Base-by-base conservation (phyloP, 2,797 vertebrate species). In the Clarias platycephalus region DNA sequence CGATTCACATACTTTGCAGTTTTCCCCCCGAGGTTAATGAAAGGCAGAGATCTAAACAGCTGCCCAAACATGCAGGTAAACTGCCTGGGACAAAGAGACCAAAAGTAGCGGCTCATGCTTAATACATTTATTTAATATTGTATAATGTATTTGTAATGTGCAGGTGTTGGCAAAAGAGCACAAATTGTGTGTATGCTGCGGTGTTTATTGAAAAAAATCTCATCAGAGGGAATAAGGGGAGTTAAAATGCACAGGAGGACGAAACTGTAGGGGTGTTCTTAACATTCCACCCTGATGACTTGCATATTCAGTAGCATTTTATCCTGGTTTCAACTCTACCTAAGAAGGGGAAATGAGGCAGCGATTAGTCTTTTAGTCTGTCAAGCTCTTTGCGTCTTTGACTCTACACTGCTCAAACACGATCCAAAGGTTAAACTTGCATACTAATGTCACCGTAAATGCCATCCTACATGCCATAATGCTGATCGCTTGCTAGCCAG, bases 11-110 rank as follows among this genome's bases (percentile, higher is more conserved):
- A 82, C 67, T 74, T 63, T 74, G 80, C 75, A 84, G 64, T 84
- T 87, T 85, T 6, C 5, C 44, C 57, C 90, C 9, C n/a, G n/a
- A 63, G 76, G 71, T 83, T 76, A 80, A 82, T 37, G 22, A 82
- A 78, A 81, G 71, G 67, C 85, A 72, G 71, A 62, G 71, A 78
- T 70, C 70, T 81, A 28, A 85, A 24, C n/a, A 26, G 82, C 58
- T 63, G 76, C 70, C 71, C 70, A 87, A 83, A 87, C 82, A 40
- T 49, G 31, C 57, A 62, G 57, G 31, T 77, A 37, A 12, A 12
- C 84, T 68, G 60, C 22, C 62, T 62, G n/a, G 18, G 63, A 78
- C 81, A 78, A 78, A 86, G 83, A 85, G 10, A 31, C 31, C 58
- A 77, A 77, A 57, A 58, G 57, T 31, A 75, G 57, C 31, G 1